Evolutionary conservation across 2,888 invertebrate species (phyloP).

Genomic region (Scrobipalpa atriplicella): DNA sequence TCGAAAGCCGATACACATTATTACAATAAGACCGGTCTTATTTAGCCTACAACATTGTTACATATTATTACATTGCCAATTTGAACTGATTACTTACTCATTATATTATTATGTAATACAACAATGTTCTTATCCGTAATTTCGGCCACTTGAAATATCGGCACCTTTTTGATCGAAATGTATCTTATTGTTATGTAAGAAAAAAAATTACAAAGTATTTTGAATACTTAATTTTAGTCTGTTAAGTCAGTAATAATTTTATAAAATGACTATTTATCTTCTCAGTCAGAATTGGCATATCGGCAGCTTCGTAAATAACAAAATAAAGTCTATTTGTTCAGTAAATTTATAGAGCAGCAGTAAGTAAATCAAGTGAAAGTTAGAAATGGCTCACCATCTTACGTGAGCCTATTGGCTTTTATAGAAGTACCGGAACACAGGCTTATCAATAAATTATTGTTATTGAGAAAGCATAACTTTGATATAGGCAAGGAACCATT

Average conservation of each 20-base stretch:
- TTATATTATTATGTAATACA: conserved; percentile 15
- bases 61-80: conserved; percentile 19
- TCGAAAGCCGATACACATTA: conserved; percentile 8
- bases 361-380: background rate
- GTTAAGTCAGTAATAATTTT: too few relatives aligned
- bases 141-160: background rate
- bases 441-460: conserved; percentile 11
- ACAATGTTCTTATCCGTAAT: background rate
- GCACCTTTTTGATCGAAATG: background rate
- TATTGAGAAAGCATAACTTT: background rate
- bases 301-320: too few relatives aligned
- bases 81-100: background rate
- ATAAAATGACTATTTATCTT: too few relatives aligned
- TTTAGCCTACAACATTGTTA: conserved; percentile 7
- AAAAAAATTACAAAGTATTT: too few relatives aligned
- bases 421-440: background rate
- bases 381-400: background rate
- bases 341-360: too few relatives aligned
- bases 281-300: too few relatives aligned
- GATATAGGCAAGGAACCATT: too few relatives aligned
- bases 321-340: too few relatives aligned
- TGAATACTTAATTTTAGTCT: too few relatives aligned
- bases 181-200: too few relatives aligned
- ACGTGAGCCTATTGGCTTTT: background rate
- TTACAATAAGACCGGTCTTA: conserved; percentile 15